Base-by-base conservation (phyloP, 2,113 vertebrate species). In the Ia io region DNA sequence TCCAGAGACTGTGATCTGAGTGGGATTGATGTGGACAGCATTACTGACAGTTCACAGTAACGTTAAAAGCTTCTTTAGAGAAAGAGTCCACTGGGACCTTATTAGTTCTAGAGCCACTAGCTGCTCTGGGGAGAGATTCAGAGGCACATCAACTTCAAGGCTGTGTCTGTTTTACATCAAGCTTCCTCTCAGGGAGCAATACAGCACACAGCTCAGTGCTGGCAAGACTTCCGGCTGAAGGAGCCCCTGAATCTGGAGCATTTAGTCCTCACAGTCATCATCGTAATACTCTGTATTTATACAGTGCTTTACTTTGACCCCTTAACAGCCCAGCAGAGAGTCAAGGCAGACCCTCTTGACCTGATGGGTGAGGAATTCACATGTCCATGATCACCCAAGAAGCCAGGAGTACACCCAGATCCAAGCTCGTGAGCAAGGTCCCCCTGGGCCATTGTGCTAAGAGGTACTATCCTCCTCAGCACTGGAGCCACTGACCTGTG, bases 31-130 rank as follows among this genome's bases (percentile, higher is more conserved):
- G 78, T 77, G 88, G 93, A 83, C 78, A 51, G 69, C 22, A 0
- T 53, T 77, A 16, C 56, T 73, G 77, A 87, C 91, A 76, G 88
- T 61, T 67, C 91, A 47, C 22, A 5, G 73, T 22, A 40, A 42
- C 37, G 42, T 77, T 42, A 73, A 87, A 93, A 49, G 70, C 70
- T 84, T 77, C 88, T 94, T 71, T 73, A 80, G 73, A 87, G 51
- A 83, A 63, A 69, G 74, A 79, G 53, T 88, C 93, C 23, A 0
- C 11, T 20, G 84, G 49, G 90, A 74, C 25, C 84, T 95, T 84
- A 44, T 73, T 94, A 90, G 87, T 83, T 67, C 51, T 71, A 77
- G 87, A 90, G 92, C 84, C 18, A n/a, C 73, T 70, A 23, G 79
- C 79, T 89, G 67, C 94, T 94, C 71, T 37, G 74, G 67, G 53